These are phyloP conservation scores for Panorpa germanica DNA, from an alignment of 2,888 invertebrate species.

Conservation along the genomic window DNA sequence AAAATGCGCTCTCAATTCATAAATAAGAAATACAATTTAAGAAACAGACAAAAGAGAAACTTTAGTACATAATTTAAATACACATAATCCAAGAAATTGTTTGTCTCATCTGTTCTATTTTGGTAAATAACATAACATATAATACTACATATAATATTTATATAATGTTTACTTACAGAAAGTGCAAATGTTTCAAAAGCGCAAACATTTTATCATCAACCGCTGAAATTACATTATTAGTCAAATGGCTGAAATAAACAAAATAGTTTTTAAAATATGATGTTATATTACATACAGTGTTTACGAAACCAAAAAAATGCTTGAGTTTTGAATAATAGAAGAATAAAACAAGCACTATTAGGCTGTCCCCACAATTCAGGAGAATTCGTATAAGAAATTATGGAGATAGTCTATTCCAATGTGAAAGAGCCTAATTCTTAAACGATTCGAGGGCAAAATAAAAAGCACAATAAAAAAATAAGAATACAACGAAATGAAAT, in stretches of 20 bases:
- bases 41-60: too few species aligned
- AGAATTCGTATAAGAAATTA: too few species aligned
- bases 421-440: neutral
- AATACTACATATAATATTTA: constrained; percentile 1
- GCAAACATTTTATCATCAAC: constrained; percentile 26
- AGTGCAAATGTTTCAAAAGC: constrained; percentile 23
- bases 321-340: too few species aligned
- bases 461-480: constrained; percentile 6
- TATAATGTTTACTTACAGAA: constrained; percentile 24
- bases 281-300: neutral
- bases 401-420: too few species aligned
- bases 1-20: too few species aligned
- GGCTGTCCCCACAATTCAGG: too few species aligned
- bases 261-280: constrained; percentile 3
- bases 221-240: constrained; percentile 24
- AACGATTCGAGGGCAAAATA: constrained; percentile 1
- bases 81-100: constrained; percentile 15
- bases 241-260: constrained; percentile 22
- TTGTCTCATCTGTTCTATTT: constrained; percentile 21
- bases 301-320: too few species aligned
- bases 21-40: too few species aligned
- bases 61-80: constrained; percentile 6
- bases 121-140: constrained; percentile 12
- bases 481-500: neutral
- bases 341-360: too few species aligned